Base-by-base conservation (phyloP, 2,113 vertebrate species). In the Xyliphius kryptos region DNA sequence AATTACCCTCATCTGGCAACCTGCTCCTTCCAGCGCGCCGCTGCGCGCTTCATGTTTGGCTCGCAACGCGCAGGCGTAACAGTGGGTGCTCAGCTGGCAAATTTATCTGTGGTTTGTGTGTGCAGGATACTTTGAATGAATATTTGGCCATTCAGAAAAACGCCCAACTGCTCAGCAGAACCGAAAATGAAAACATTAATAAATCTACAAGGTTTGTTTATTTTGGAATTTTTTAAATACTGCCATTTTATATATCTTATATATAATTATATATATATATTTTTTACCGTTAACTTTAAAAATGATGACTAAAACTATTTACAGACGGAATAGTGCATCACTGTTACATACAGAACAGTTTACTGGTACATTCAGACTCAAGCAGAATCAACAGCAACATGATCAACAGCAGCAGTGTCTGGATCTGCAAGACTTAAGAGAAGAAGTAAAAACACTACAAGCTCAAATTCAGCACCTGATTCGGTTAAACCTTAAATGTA, bases 51-150 rank as follows among this genome's bases (percentile, higher is more conserved):
- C n/a, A n/a, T n/a, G n/a, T n/a, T n/a, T n/a, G n/a, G n/a, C n/a
- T n/a, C n/a, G n/a, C n/a, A n/a, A n/a, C n/a, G n/a, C n/a, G n/a
- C n/a, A n/a, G n/a, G n/a, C n/a, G n/a, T n/a, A n/a, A n/a, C n/a
- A n/a, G 1, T 32, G 26, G 22, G 26, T 32, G 26, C 26, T 32
- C 2, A 32, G 26, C 26, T 41, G 40, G 40, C 40, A 41, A 2
- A 5, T 12, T 11, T 41, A 41, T 58, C 11, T 26, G 22, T 60
- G 14, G 56, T 21, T 5, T 22, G 44, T n/a, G 3, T 61, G 32
- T 70, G 12, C 43, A 84, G 82, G 80, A 83, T 37, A 81, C 75
- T 20, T 63, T 84, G 65, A 76, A 81, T 70, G 76, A 73, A 48
- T 77, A 79, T 16, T 57, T 82, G 53, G 63, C 63, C 17, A 71